A percentile compares a stretch with the other conserved stretches of the same genome.
Conservation (phyloP, 2,888 invertebrate species). For the Leptinotarsa juncta region DNA sequence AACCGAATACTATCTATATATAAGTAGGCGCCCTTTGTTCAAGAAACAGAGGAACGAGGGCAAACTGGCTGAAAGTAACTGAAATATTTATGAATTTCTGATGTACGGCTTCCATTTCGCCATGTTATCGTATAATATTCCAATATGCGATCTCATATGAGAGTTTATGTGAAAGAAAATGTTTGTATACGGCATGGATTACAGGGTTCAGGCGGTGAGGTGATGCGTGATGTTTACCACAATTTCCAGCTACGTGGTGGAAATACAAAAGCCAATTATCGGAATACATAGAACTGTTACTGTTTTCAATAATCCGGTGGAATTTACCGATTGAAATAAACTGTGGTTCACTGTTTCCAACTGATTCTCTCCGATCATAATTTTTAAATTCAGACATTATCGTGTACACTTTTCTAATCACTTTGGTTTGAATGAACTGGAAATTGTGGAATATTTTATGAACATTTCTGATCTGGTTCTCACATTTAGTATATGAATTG, state of each 20-base stretch:
- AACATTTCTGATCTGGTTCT: too few relatives aligned
- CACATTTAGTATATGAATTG: too few relatives aligned
- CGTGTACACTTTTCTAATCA: too few relatives aligned
- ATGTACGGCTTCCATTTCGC: slow-evolving; percentile 11
- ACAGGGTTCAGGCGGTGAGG: background rate
- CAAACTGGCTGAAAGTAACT: slow-evolving; percentile 10
- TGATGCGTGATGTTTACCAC: background rate
- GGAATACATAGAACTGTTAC: too few relatives aligned
- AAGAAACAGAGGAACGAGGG: slow-evolving; percentile 2
- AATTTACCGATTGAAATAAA: background rate
- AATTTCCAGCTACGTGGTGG: background rate
- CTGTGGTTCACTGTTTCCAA: too few relatives aligned
- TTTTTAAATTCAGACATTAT: too few relatives aligned
- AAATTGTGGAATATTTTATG: too few relatives aligned
- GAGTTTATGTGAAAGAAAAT: slow-evolving; percentile 11
- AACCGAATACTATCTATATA: background rate
- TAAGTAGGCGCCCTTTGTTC: slow-evolving; percentile 9
- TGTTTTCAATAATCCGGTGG: too few relatives aligned
- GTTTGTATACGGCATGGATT: background rate
- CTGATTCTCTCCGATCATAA: too few relatives aligned
- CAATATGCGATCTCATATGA: slow-evolving; percentile 18
- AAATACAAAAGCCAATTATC: too few relatives aligned
- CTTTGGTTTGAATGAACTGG: too few relatives aligned
- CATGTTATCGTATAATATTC: slow-evolving; percentile 15
- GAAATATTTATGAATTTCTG: slow-evolving; percentile 24